These are phyloP conservation scores for Drosophila ficusphila DNA, from an alignment of 1,140 invertebrate species.

Conservation along the genomic window DNA sequence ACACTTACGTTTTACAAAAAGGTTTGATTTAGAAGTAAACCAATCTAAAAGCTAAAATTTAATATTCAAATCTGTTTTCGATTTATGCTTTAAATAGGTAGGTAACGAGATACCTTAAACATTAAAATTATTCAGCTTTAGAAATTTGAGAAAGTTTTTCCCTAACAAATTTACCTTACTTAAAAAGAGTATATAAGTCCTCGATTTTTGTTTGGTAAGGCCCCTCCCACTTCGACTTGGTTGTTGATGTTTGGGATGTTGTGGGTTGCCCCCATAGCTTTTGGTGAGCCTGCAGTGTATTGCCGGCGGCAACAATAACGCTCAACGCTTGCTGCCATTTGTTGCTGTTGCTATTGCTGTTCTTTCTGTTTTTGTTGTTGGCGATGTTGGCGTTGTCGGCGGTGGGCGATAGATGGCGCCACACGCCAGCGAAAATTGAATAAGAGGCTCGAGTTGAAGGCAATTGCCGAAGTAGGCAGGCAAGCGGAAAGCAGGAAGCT, in stretches of 20 bases:
- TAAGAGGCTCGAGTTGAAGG: conserved; percentile 64
- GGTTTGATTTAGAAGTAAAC: too few relatives aligned
- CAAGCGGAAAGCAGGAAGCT: conserved; percentile 67
- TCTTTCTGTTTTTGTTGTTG: conserved; percentile 36
- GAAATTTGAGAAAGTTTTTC: too few relatives aligned
- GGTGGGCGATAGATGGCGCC: conserved; percentile 76
- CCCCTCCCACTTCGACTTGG: neutral
- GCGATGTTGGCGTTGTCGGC: conserved; percentile 20
- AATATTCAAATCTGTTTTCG: too few relatives aligned
- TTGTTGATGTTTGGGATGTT: conserved; percentile 36
- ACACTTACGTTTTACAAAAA: too few relatives aligned
- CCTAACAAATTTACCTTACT: too few relatives aligned
- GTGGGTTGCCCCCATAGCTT: conserved; percentile 65
- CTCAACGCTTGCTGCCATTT: conserved; percentile 51
- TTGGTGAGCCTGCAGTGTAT: conserved; percentile 68
- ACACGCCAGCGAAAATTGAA: conserved; percentile 77
- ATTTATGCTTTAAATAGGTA: too few relatives aligned
- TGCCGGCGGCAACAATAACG: conserved; percentile 64
- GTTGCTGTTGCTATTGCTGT: conserved; percentile 35
- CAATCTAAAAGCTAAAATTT: too few relatives aligned
- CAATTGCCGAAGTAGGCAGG: conserved; percentile 52
- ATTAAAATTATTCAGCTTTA: too few relatives aligned
- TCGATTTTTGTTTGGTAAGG: conserved; percentile 6
- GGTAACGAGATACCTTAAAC: too few relatives aligned
- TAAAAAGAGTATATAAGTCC: conserved; percentile 11